Conservation (phyloP, 2,888 invertebrate genomes). For the Plusia festucae region DNA sequence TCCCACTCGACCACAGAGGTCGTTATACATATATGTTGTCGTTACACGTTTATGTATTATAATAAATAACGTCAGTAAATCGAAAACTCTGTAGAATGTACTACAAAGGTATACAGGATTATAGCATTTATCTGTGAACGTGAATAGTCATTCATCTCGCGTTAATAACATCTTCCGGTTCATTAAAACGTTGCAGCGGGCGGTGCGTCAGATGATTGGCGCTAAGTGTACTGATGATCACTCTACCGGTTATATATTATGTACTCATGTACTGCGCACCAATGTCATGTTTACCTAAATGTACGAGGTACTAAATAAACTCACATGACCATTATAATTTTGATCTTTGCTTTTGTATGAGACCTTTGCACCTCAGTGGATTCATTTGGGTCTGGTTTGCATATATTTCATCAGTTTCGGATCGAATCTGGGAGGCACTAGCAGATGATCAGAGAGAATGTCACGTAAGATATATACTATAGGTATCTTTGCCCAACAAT, state of each 20-base stretch:
- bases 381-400: too few relatives aligned
- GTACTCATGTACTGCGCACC: background rate
- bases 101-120: background rate
- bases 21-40: too few relatives aligned
- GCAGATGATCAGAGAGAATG: too few relatives aligned
- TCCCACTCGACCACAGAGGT: too few relatives aligned
- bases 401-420: too few relatives aligned
- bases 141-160: slow-evolving; percentile 66
- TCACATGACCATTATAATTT: background rate
- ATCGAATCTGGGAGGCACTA: too few relatives aligned
- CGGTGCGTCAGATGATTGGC: slow-evolving; percentile 53
- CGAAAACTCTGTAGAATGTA: background rate
- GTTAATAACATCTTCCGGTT: slow-evolving; percentile 75
- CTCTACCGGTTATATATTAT: slow-evolving; percentile 36
- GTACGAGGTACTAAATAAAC: background rate
- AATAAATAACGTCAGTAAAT: too few relatives aligned
- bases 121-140: slow-evolving; percentile 30
- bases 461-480: too few relatives aligned
- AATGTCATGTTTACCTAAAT: background rate
- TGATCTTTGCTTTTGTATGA: too few relatives aligned
- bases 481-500: too few relatives aligned
- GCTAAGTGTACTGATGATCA: slow-evolving; percentile 27
- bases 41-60: too few relatives aligned
- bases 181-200: slow-evolving; percentile 65
- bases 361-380: too few relatives aligned